Evolutionary conservation across 2,797 vertebrate genomes (phyloP).

Genomic region (Aeoliscus strigatus): DNA sequence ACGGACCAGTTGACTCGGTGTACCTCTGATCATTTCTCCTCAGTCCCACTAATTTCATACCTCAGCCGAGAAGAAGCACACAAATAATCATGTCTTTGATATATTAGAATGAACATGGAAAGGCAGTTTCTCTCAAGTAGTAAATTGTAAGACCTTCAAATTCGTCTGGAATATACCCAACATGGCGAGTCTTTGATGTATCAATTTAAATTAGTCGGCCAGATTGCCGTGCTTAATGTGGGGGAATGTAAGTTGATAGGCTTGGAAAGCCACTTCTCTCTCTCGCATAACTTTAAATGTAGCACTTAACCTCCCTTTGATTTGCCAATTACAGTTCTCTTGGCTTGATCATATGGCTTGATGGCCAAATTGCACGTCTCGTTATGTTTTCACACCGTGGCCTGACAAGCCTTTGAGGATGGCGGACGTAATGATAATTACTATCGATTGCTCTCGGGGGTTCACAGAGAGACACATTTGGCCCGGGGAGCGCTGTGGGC

Average conservation of each 20-base stretch:
- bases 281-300: constrained; percentile 70
- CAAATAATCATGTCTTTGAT: constrained; percentile 61
- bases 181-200: constrained; percentile 77
- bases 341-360: constrained; percentile 72
- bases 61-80: constrained; percentile 37
- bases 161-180: constrained; percentile 72
- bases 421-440: constrained; percentile 66
- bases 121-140: constrained; percentile 61
- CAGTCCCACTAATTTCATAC: constrained; percentile 14
- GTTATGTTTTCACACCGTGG: constrained; percentile 72
- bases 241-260: constrained; percentile 75
- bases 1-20: constrained; percentile 37
- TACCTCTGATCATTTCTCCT: constrained; percentile 30
- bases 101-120: constrained; percentile 61
- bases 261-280: constrained; percentile 72
- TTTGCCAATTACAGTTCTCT: constrained; percentile 76
- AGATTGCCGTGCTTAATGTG: constrained; percentile 74
- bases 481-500: constrained; percentile 49
- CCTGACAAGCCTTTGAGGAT: constrained; percentile 76
- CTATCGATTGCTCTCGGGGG: constrained; percentile 61
- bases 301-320: constrained; percentile 77
- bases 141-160: constrained; percentile 73
- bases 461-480: constrained; percentile 46
- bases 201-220: constrained; percentile 75
- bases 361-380: constrained; percentile 75